Evolutionary conservation across 2,113 vertebrate species (phyloP).

Genomic region (Ophiodon elongatus): DNA sequence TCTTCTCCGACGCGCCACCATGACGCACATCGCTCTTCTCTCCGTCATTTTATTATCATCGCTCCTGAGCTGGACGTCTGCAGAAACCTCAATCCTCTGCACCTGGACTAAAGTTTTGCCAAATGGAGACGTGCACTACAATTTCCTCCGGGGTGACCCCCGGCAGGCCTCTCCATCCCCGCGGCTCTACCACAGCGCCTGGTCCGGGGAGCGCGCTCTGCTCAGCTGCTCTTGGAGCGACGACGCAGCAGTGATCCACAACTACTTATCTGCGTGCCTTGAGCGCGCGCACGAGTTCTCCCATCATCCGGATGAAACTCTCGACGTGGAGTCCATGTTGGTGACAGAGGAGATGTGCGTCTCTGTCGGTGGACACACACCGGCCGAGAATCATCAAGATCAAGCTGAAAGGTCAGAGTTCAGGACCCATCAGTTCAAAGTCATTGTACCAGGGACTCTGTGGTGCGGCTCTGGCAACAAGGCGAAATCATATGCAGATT

Average conservation of each 20-base stretch:
- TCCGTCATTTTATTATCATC: slow-evolving; percentile 10
- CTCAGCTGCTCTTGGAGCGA: slow-evolving; percentile 77
- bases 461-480: slow-evolving; percentile 92
- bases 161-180: slow-evolving; percentile 20
- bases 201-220: slow-evolving; percentile 74
- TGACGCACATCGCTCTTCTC: slow-evolving; percentile 54
- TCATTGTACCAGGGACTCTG: slow-evolving; percentile 90
- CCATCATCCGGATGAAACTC: background rate
- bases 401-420: slow-evolving; percentile 47
- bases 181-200: slow-evolving; percentile 80
- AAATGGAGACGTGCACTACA: slow-evolving; percentile 56
- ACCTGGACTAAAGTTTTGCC: slow-evolving; percentile 53
- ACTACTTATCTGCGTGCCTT: slow-evolving; percentile 76
- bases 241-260: slow-evolving; percentile 47
- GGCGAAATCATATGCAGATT: slow-evolving; percentile 80
- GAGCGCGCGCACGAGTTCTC: slow-evolving; percentile 57
- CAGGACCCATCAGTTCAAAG: slow-evolving; percentile 66
- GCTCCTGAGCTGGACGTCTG: slow-evolving; percentile 9
- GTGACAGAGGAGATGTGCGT: slow-evolving; percentile 60
- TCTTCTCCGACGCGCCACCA: too few relatives aligned
- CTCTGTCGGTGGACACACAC: too few relatives aligned
- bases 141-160: too few relatives aligned
- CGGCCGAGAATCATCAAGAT: too few relatives aligned
- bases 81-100: slow-evolving; percentile 69
- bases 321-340: slow-evolving; percentile 41